phyloP scores from a whole-genome alignment of 2,797 vertebrate genomes.

The Xenops minutus region DNA sequence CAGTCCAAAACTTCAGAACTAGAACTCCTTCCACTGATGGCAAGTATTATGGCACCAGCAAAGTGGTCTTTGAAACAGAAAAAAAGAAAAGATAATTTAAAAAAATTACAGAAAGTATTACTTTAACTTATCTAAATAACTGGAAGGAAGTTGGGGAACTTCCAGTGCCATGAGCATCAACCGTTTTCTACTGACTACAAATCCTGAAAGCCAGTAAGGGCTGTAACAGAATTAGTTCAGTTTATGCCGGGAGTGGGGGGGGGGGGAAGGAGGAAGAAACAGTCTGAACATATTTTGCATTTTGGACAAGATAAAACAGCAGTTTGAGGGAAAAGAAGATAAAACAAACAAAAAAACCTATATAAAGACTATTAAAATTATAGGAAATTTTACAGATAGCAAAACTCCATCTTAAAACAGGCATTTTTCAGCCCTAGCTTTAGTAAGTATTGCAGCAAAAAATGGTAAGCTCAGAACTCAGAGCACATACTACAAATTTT shows the following conservation, averaged over 20 bases:
- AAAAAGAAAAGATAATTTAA: not conserved
- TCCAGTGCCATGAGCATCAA: not conserved
- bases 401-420: not conserved
- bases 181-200: not conserved
- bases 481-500: constrained; percentile 39
- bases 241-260: no score
- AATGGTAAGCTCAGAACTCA: constrained; percentile 12
- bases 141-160: not conserved
- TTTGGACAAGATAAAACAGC: not conserved
- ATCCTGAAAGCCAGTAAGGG: not conserved
- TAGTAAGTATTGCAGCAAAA: constrained; percentile 20
- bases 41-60: not conserved
- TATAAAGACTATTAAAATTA: not conserved
- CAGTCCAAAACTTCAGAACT: not conserved
- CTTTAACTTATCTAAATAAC: not conserved
- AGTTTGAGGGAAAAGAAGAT: not conserved
- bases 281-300: not conserved
- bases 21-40: not conserved
- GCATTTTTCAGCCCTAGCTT: not conserved
- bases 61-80: not conserved
- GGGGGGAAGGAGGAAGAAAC: no score
- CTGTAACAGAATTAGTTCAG: not conserved
- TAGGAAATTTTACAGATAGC: not conserved
- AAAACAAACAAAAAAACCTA: not conserved
- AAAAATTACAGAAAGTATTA: not conserved